Percentiles rank a stretch among this genome's conserved stretches.
phyloP scores from a whole-genome alignment of 2,113 vertebrate genomes.

The Protomyctophum bolini region DNA sequence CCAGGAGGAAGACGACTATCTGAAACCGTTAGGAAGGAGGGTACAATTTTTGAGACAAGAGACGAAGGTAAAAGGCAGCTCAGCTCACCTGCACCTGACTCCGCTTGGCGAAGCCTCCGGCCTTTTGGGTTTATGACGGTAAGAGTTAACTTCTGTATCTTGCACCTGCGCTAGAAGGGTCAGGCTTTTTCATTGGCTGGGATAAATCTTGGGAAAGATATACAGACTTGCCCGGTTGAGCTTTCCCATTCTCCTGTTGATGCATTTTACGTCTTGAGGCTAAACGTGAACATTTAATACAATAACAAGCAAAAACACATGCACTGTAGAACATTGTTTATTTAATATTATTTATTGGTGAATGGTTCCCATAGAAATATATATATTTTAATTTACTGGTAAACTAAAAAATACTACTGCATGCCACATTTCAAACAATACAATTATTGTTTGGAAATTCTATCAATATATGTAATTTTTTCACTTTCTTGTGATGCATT shows the following conservation, averaged over 20 bases:
- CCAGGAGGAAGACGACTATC: slow-evolving; percentile 35
- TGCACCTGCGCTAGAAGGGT: slow-evolving; percentile 40
- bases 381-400: too few relatives aligned
- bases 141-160: slow-evolving; percentile 68
- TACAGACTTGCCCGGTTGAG: not conserved
- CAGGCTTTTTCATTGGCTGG: slow-evolving; percentile 2
- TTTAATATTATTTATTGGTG: too few relatives aligned
- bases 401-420: too few relatives aligned
- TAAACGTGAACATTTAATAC: not conserved
- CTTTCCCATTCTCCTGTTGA: not conserved
- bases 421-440: too few relatives aligned
- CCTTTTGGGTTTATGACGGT: slow-evolving; percentile 75
- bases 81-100: slow-evolving; percentile 60
- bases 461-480: not conserved
- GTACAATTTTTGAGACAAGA: slow-evolving; percentile 45
- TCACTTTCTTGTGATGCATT: slow-evolving; percentile 6
- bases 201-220: slow-evolving; percentile 21
- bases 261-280: not conserved
- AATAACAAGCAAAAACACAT: too few relatives aligned
- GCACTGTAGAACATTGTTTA: too few relatives aligned
- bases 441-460: not conserved
- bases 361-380: too few relatives aligned
- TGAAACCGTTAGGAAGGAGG: slow-evolving; percentile 32
- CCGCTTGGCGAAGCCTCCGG: slow-evolving; percentile 36
- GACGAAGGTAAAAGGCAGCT: slow-evolving; percentile 63